Percentiles rank a stretch among this genome's conserved stretches.
These are phyloP conservation scores for Neogobius melanostomus DNA, from an alignment of 2,113 vertebrate genomes.

Conservation along the genomic window DNA sequence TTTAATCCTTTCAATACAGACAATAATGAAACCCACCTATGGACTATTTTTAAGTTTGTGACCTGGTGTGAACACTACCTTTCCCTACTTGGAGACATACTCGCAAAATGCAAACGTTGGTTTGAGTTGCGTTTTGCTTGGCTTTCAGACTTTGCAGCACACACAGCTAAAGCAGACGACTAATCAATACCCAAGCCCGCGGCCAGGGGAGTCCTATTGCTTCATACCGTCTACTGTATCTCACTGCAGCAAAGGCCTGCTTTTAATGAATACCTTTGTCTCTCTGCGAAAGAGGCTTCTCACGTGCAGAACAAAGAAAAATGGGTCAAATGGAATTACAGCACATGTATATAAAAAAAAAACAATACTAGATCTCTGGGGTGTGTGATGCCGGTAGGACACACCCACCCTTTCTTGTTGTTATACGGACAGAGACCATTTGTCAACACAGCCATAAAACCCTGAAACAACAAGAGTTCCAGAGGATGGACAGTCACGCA, in stretches of 20 bases:
- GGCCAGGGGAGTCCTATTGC: slow-evolving; percentile 45
- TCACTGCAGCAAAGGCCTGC: slow-evolving; percentile 67
- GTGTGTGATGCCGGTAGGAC: neutral
- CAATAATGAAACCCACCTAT: too few relatives aligned
- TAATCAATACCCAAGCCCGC: slow-evolving; percentile 68
- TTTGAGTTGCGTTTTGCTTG: slow-evolving; percentile 20
- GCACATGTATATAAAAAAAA: neutral
- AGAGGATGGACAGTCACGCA: slow-evolving; percentile 31
- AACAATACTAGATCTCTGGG: neutral
- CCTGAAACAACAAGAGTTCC: slow-evolving; percentile 41
- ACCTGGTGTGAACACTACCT: too few relatives aligned
- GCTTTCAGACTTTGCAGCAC: slow-evolving; percentile 56
- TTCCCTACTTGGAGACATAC: neutral
- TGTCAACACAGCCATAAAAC: slow-evolving; percentile 38
- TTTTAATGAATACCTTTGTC: slow-evolving; percentile 41
- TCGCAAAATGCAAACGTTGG: slow-evolving; percentile 20
- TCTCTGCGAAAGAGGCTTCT: neutral
- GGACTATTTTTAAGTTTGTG: too few relatives aligned
- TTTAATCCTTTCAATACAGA: too few relatives aligned
- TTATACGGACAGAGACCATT: neutral
- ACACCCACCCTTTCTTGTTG: neutral
- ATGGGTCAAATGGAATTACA: neutral
- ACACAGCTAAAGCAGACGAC: slow-evolving; percentile 62
- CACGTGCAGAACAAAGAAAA: neutral
- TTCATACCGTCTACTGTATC: slow-evolving; percentile 42